Percentiles rank a stretch among this genome's conserved stretches.
Evolutionary conservation across 2,888 invertebrate species (phyloP).

Genomic region (Leptinotarsa rubiginosa): DNA sequence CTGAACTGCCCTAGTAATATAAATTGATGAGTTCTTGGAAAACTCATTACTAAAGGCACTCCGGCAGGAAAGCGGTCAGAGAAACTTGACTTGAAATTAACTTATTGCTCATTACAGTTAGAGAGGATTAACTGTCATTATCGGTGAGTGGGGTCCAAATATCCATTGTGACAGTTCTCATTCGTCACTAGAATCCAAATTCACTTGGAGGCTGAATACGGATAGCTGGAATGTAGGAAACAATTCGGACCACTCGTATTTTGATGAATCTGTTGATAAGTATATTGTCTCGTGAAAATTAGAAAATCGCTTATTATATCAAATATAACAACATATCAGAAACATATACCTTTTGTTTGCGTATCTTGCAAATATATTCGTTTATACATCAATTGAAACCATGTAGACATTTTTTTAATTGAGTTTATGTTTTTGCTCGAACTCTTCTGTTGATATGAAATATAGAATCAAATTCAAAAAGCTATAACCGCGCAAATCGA

Average conservation of each 20-base stretch:
- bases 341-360: no score
- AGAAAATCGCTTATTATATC: no score
- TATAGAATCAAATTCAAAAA: no score
- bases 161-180: not conserved
- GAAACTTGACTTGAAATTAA: constrained; percentile 10
- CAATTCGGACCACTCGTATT: not conserved
- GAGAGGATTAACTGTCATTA: constrained; percentile 6
- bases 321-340: no score
- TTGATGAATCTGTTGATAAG: no score
- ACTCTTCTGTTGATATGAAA: no score
- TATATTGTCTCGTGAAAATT: no score
- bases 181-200: not conserved
- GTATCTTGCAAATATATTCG: no score
- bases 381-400: no score
- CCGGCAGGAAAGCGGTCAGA: not conserved
- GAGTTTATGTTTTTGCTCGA: no score
- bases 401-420: no score
- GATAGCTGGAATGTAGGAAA: not conserved
- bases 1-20: not conserved
- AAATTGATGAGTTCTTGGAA: constrained; percentile 14
- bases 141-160: not conserved
- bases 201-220: not conserved
- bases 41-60: constrained; percentile 10
- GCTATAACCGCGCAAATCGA: no score
- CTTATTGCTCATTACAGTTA: constrained; percentile 11